These are phyloP conservation scores for Rousettus madagascariensis DNA, from an alignment of 2,797 vertebrate species.

Conservation along the genomic window DNA sequence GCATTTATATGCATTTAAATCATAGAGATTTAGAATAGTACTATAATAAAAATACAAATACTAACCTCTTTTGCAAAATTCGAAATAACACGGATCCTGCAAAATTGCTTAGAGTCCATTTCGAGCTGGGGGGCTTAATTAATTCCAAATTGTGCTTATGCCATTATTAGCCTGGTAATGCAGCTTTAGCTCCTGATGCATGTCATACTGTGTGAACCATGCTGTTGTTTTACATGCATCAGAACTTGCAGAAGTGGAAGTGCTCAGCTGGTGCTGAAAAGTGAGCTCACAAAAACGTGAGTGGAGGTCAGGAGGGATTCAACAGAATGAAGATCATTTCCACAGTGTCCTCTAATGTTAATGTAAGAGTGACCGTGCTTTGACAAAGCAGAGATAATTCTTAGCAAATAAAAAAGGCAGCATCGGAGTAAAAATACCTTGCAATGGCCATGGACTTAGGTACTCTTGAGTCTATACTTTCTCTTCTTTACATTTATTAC, in stretches of 20 bases:
- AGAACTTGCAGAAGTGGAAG: not conserved
- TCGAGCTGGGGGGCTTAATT: not conserved
- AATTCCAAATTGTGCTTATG: not conserved
- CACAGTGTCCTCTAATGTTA: not conserved
- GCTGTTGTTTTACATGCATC: not conserved
- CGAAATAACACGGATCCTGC: conserved; percentile 8
- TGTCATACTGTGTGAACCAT: not conserved
- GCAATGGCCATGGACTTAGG: not conserved
- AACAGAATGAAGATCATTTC: not conserved
- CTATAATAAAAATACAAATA: not conserved
- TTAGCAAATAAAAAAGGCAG: conserved; percentile 18
- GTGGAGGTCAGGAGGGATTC: not conserved
- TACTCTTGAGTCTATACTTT: not conserved
- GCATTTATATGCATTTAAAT: not conserved
- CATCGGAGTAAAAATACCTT: not conserved
- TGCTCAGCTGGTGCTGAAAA: not conserved
- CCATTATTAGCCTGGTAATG: fast-evolving
- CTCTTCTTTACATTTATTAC: not conserved
- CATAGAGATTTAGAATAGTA: not conserved
- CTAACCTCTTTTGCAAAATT: not conserved
- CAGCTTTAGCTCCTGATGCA: not conserved
- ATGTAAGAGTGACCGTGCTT: not conserved
- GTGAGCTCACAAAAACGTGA: not conserved
- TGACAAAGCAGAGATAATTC: not conserved
- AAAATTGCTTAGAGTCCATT: not conserved